Evolutionary conservation across 1,140 invertebrate species (phyloP).

Genomic region (Rhyacophila brunnea): DNA sequence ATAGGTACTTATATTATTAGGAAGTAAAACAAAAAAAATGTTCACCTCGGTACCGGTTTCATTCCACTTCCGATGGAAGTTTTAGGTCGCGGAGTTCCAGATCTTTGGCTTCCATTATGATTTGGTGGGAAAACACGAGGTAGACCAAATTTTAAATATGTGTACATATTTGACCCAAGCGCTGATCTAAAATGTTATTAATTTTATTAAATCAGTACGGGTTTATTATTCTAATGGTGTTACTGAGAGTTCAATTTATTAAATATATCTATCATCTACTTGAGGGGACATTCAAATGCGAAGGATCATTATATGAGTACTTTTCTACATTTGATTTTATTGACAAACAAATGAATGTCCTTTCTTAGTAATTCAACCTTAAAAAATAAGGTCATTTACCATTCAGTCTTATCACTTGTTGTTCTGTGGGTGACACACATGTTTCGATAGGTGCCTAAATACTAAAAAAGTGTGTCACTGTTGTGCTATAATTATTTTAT

Average conservation of each 20-base stretch:
- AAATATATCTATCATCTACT: too few species aligned
- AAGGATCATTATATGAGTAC: too few species aligned
- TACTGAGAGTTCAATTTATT: too few species aligned
- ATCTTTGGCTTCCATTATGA: slow-evolving; percentile 61
- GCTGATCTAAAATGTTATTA: slow-evolving; percentile 59
- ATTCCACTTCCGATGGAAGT: slow-evolving; percentile 55
- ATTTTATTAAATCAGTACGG: too few species aligned
- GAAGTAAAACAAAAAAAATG: neutral
- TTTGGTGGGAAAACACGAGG: slow-evolving; percentile 85
- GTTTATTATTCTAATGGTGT: too few species aligned
- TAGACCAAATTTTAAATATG: slow-evolving; percentile 89
- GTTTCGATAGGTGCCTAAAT: neutral
- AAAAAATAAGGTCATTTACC: too few species aligned
- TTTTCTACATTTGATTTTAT: too few species aligned
- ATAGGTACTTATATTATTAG: neutral
- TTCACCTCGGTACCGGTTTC: slow-evolving; percentile 51
- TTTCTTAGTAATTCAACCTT: too few species aligned
- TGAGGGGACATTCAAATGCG: too few species aligned
- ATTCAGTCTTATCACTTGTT: too few species aligned
- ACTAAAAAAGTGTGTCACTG: neutral
- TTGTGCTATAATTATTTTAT: neutral
- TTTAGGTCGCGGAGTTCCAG: slow-evolving; percentile 56
- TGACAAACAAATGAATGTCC: too few species aligned
- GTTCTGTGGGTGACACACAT: too few species aligned
- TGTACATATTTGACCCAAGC: slow-evolving; percentile 85